A percentile compares a stretch with the other conserved stretches of the same genome.
Conservation (phyloP, 2,888 invertebrate genomes). For the Heliconius erato region DNA sequence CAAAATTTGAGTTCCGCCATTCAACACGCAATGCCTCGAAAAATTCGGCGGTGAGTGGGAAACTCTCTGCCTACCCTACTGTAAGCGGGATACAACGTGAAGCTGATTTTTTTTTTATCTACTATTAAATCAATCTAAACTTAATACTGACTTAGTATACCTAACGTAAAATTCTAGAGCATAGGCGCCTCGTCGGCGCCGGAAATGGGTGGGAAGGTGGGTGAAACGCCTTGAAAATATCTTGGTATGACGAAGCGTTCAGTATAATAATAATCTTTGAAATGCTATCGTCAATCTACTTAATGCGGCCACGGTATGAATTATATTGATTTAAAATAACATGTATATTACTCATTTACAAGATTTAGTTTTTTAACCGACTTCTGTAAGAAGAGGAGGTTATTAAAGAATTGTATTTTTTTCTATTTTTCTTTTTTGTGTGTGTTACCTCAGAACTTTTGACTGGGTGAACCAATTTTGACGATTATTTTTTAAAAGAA, state of each 20-base stretch:
- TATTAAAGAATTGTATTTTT: no score
- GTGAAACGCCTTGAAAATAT: slow-evolving; percentile 32
- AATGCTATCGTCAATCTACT: slow-evolving; percentile 12
- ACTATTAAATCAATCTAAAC: background rate
- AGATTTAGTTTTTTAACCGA: background rate
- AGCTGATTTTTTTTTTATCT: background rate
- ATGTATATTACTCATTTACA: background rate
- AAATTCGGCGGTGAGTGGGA: no score
- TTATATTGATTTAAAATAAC: background rate
- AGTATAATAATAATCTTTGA: slow-evolving; percentile 24
- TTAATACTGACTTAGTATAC: background rate
- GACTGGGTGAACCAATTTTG: no score
- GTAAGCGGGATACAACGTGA: no score
- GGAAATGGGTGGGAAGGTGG: slow-evolving; percentile 32
- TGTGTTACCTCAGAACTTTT: no score
- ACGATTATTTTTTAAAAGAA: background rate
- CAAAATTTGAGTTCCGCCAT: no score
- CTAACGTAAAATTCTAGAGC: slow-evolving; percentile 19
- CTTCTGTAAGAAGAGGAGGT: no score
- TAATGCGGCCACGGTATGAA: background rate
- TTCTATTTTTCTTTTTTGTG: no score
- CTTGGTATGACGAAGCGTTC: slow-evolving; percentile 23
- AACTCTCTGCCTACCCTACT: no score
- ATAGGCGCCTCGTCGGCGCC: slow-evolving; percentile 46
- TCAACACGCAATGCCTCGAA: no score